phyloP scores from a whole-genome alignment of 1,140 invertebrate species.

The Aphelenchoides avenae region DNA sequence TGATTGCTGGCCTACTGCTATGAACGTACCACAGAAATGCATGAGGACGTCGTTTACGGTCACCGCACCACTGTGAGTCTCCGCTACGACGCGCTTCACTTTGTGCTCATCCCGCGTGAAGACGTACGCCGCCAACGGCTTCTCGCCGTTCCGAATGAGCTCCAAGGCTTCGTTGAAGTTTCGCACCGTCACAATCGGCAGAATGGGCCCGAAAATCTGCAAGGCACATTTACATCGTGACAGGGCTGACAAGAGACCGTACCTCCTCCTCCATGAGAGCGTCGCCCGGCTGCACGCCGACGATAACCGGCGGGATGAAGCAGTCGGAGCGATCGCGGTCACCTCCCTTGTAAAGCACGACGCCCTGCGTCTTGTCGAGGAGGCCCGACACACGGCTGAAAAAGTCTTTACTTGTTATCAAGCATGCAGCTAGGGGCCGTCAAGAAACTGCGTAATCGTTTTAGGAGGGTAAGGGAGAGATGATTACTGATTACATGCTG shows the following conservation, averaged over 20 bases:
- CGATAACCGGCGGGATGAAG: conserved; percentile 53
- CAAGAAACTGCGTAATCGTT: too few species aligned
- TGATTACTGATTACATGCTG: too few species aligned
- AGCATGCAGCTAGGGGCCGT: too few species aligned
- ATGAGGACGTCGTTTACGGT: conserved; percentile 31
- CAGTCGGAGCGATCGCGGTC: conserved; percentile 50
- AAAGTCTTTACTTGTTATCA: conserved; percentile 64
- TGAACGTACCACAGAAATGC: too few species aligned
- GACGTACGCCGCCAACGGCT: conserved; percentile 29
- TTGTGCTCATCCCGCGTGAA: conserved; percentile 28
- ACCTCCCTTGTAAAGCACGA: conserved; percentile 58
- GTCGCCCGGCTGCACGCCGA: conserved; percentile 44
- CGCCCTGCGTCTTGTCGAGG: conserved; percentile 74
- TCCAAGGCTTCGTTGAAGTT: conserved; percentile 50
- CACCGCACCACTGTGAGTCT: conserved; percentile 30
- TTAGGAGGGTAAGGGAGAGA: too few species aligned
- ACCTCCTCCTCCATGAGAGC: conserved; percentile 52
- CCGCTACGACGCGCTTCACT: conserved; percentile 13
- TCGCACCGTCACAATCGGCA: conserved; percentile 51
- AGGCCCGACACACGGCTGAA: conserved; percentile 73
- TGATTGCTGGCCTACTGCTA: too few species aligned
- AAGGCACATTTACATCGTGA: too few species aligned
- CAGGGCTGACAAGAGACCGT: too few species aligned
- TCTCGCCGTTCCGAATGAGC: conserved; percentile 36
- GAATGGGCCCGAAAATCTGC: conserved; percentile 55